Percentiles rank a stretch among this genome's conserved stretches.
These are phyloP conservation scores for Montipora efflorescens DNA, from an alignment of 64 coral and sea anemone genomes.

Conservation along the genomic window DNA sequence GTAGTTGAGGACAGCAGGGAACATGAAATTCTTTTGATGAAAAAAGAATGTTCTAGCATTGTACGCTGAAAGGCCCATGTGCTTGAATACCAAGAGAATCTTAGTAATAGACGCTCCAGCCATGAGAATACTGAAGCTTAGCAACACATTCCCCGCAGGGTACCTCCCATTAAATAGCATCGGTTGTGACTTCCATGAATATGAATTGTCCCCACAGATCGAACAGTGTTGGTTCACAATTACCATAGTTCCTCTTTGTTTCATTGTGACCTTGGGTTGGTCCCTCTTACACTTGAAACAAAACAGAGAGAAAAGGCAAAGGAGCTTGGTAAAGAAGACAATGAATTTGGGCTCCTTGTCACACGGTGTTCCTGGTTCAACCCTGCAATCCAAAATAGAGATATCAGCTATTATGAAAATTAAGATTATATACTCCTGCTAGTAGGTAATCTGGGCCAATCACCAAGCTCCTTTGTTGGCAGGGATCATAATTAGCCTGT, in stretches of 20 bases:
- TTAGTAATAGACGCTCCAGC: constrained; percentile 61
- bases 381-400: constrained; percentile 44
- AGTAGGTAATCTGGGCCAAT: not conserved
- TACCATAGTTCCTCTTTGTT: constrained; percentile 65
- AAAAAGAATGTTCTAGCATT: constrained; percentile 40
- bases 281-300: constrained; percentile 67
- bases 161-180: constrained; percentile 35
- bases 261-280: constrained; percentile 39
- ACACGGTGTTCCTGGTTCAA: constrained; percentile 35
- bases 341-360: constrained; percentile 77
- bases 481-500: too few relatives aligned
- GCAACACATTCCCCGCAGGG: constrained; percentile 54
- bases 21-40: constrained; percentile 57
- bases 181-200: constrained; percentile 45
- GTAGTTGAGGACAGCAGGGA: constrained; percentile 34
- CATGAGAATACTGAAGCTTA: constrained; percentile 67
- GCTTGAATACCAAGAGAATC: constrained; percentile 60
- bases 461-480: too few relatives aligned
- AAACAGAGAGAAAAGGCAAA: constrained; percentile 54
- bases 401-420: not conserved
- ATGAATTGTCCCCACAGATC: not conserved
- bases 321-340: constrained; percentile 60
- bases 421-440: not conserved
- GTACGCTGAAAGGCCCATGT: constrained; percentile 47
- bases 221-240: constrained; percentile 44